Base-by-base conservation (phyloP, 2,888 invertebrate genomes). In the Holacanthella duospinosa region DNA sequence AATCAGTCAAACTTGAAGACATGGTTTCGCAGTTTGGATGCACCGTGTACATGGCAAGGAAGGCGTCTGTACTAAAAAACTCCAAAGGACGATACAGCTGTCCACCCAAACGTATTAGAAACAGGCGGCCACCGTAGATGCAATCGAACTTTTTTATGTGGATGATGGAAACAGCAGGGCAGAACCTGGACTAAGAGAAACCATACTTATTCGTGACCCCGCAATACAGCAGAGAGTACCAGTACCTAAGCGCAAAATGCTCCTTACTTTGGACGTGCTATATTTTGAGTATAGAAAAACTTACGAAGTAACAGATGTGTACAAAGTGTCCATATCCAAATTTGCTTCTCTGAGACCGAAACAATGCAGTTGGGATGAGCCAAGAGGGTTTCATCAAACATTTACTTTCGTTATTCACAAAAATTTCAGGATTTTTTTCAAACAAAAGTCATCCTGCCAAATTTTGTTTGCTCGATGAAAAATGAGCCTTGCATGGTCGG, bases 351-450 rank as follows among this genome's bases (percentile, higher is more conserved):
- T 57, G 2, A 2, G 29, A 6, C 57, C 57, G 19, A 28, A 57
- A 21, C 29, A 29, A 6, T 57, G 28, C 25, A 57, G 19, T 9
- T 57, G 28, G 29, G 21, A 28, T 29, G 57, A 29, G 28, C 19
- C 19, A 29, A 3, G 12, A 16, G 57, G 57, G 24, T 6, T 4
- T 9, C 57, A 57, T 29, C 3, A 2, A 21, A 21, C 29, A 2
- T 57, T 28, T 25, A 57, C 57, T 12, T 57, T 28, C 57, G 29
- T 57, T n/a, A 28, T 29, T 2, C 57, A 57, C 25, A 29, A 57
- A 57, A 57, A 57, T n/a, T 29, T 57, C n/a, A 57, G 29, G 57
- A n/a, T 57, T 9, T 29, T 57, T 16, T 29, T 57, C 29, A 29
- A 9, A n/a, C n/a, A n/a, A n/a, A n/a, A n/a, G 48, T 16, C 4